Percentiles rank a stretch among this genome's conserved stretches.
Conservation (phyloP, 2,113 vertebrate species). For the Budorcas taxicolor region DNA sequence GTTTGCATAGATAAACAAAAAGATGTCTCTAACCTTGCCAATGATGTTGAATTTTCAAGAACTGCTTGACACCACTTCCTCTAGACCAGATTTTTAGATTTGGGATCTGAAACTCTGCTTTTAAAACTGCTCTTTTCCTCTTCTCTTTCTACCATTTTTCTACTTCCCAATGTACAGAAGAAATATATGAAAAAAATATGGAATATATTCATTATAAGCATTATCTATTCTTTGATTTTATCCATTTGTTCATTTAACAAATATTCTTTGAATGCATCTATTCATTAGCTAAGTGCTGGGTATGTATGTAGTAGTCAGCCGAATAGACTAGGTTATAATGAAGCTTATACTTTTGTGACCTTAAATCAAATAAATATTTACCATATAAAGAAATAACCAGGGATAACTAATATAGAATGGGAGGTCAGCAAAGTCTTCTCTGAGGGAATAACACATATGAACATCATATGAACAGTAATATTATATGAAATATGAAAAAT, state of each 20-base stretch:
- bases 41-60: neutral
- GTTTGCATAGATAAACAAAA: neutral
- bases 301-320: neutral
- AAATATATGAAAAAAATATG: neutral
- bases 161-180: neutral
- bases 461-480: neutral
- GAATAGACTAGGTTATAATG: neutral
- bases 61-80: neutral
- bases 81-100: conserved; percentile 31
- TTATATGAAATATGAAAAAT: neutral
- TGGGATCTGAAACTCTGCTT: neutral
- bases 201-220: neutral
- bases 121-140: neutral
- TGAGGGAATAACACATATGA: neutral
- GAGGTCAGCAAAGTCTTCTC: neutral
- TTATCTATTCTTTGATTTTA: neutral
- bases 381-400: neutral
- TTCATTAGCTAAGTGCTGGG: neutral
- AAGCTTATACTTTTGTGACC: neutral
- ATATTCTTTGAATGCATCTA: neutral
- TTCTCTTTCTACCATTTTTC: neutral
- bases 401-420: neutral
- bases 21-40: neutral
- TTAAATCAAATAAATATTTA: conserved; percentile 31
- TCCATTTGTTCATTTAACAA: conserved; percentile 8